These are phyloP conservation scores for Nycticebus coucang DNA, from an alignment of 2,113 vertebrate genomes.

Conservation along the genomic window DNA sequence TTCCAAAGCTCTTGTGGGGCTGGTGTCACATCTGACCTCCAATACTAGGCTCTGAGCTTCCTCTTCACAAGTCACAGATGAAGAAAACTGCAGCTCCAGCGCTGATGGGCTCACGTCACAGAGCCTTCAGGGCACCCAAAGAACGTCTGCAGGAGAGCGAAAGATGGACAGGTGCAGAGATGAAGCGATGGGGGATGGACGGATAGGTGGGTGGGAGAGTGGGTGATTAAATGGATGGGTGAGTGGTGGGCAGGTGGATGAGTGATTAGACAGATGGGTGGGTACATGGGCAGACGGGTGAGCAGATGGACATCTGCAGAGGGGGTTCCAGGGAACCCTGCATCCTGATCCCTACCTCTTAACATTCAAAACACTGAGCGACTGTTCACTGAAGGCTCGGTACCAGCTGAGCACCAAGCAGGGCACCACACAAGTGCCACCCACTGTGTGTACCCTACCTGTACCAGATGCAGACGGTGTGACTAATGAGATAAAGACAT, in stretches of 20 bases:
- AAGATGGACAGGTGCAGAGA: too few relatives aligned
- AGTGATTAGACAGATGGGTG: too few relatives aligned
- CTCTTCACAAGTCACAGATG: neutral
- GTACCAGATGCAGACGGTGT: neutral
- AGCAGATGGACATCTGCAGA: neutral
- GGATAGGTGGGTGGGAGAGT: accelerated
- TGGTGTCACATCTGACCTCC: neutral
- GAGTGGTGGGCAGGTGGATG: neutral
- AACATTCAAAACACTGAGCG: accelerated
- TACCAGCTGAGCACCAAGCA: accelerated
- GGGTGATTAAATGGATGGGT: accelerated
- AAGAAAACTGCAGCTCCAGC: neutral
- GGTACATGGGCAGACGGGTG: accelerated
- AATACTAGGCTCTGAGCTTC: neutral
- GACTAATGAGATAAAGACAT: neutral
- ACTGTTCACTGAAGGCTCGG: accelerated
- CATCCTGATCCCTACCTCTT: neutral
- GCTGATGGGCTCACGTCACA: accelerated
- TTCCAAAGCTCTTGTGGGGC: neutral
- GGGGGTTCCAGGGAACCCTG: neutral
- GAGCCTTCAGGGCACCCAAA: neutral
- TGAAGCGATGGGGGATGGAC: too few relatives aligned
- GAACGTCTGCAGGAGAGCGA: neutral
- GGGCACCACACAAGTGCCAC: too few relatives aligned
- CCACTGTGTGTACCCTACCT: accelerated